phyloP scores from a whole-genome alignment of 2,797 vertebrate genomes.

The Champsocephalus gunnari region DNA sequence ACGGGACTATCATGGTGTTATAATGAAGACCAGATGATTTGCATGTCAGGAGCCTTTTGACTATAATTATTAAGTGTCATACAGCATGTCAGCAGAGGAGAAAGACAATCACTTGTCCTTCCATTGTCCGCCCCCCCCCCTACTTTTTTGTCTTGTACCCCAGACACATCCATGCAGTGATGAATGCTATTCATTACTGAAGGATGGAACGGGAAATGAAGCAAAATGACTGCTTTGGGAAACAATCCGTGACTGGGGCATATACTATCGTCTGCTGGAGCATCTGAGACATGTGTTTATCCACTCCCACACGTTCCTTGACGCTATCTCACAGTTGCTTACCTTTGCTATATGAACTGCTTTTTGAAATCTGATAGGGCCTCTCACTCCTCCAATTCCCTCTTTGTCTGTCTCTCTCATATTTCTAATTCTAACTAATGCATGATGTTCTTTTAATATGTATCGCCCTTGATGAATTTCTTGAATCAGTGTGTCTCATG shows the following conservation, averaged over 20 bases:
- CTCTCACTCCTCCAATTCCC: conserved; percentile 36
- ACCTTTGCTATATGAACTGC: conserved; percentile 26
- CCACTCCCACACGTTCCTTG: conserved; percentile 60
- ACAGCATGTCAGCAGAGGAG: conserved; percentile 26
- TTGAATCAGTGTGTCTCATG: conserved; percentile 29
- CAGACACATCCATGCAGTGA: conserved; percentile 47
- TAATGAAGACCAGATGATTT: conserved; percentile 44
- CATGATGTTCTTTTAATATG: conserved; percentile 30
- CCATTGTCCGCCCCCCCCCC: conserved; percentile 38
- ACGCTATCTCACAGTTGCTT: conserved; percentile 46
- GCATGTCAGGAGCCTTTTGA: conserved; percentile 45
- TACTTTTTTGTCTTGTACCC: conserved; percentile 18
- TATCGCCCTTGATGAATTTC: conserved; percentile 34
- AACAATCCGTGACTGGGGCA: conserved; percentile 47
- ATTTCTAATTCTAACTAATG: conserved; percentile 17
- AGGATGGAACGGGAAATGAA: conserved; percentile 60
- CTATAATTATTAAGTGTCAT: conserved; percentile 56
- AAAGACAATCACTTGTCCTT: conserved; percentile 47
- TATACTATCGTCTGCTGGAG: conserved; percentile 40
- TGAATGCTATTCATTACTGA: conserved; percentile 69
- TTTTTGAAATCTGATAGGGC: conserved; percentile 47
- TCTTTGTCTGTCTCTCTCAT: conserved; percentile 20
- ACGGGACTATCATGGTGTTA: conserved; percentile 31
- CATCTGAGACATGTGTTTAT: conserved; percentile 65
- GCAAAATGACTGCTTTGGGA: conserved; percentile 60